Percentiles rank a stretch among this genome's conserved stretches.
These are phyloP conservation scores for Ficedula albicollis DNA, from an alignment of 2,797 vertebrate species.

Conservation along the genomic window DNA sequence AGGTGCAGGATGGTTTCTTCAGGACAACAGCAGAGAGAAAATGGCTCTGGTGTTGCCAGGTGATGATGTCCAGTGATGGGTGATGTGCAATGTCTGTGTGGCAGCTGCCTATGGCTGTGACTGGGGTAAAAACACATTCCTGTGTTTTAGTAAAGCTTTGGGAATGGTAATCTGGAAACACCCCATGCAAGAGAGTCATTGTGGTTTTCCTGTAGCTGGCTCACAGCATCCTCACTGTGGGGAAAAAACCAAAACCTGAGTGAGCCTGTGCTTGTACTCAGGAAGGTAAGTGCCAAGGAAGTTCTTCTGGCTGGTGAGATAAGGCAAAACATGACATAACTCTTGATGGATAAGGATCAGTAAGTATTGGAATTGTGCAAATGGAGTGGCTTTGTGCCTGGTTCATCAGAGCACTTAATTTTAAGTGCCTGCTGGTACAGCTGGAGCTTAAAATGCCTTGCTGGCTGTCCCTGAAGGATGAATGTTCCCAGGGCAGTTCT, in stretches of 20 bases:
- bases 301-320: constrained; percentile 27
- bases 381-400: constrained; percentile 5
- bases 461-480: neutral
- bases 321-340: constrained; percentile 20
- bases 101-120: neutral
- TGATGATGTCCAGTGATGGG: neutral
- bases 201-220: neutral
- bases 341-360: neutral
- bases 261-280: neutral
- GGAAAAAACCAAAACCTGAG: neutral
- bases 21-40: neutral
- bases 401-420: neutral
- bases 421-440: neutral
- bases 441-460: neutral
- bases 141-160: neutral
- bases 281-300: neutral
- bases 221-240: neutral
- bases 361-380: neutral
- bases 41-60: neutral
- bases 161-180: neutral
- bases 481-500: neutral
- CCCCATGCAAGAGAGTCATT: neutral
- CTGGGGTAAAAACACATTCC: neutral
- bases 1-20: neutral
- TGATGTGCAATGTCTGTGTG: neutral